A percentile compares a stretch with the other conserved stretches of the same genome.
These are phyloP conservation scores for Malacosoma neustria DNA, from an alignment of 2,888 invertebrate genomes.

Conservation along the genomic window DNA sequence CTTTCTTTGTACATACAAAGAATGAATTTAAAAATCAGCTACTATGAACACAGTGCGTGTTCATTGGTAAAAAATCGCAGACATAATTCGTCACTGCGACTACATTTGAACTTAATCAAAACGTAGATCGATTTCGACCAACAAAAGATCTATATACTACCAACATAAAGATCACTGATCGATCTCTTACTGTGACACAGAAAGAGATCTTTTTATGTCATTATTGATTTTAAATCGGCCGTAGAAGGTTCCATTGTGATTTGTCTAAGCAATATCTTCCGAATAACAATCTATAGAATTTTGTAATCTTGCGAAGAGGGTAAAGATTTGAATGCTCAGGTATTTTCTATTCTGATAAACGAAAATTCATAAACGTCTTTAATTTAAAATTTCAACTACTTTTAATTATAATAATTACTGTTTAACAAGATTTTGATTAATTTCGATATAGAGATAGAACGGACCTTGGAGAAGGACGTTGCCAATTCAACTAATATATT, in stretches of 20 bases:
- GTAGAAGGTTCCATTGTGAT: conserved; percentile 31
- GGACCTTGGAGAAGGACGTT: no score
- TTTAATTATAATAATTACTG: no score
- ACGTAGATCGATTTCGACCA: conserved; percentile 53
- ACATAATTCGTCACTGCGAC: conserved; percentile 27
- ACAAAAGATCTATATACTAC: conserved; percentile 65
- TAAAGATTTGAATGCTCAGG: no score
- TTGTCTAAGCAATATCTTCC: not conserved
- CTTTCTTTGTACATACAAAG: no score
- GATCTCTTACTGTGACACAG: conserved; percentile 64
- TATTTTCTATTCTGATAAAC: no score
- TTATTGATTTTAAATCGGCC: conserved; percentile 68
- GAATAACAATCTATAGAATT: not conserved
- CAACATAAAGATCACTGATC: conserved; percentile 62
- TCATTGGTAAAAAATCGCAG: not conserved
- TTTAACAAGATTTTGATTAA: no score
- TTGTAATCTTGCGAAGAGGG: not conserved
- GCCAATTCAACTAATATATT: no score
- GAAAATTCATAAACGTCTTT: no score
- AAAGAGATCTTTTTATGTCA: conserved; percentile 53
- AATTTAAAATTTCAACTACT: no score
- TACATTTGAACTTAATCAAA: conserved; percentile 51
- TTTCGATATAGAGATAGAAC: no score
- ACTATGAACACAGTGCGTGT: not conserved
- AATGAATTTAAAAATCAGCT: no score